These are phyloP conservation scores for Thunnus maccoyii DNA, from an alignment of 2,113 vertebrate species.

Conservation along the genomic window DNA sequence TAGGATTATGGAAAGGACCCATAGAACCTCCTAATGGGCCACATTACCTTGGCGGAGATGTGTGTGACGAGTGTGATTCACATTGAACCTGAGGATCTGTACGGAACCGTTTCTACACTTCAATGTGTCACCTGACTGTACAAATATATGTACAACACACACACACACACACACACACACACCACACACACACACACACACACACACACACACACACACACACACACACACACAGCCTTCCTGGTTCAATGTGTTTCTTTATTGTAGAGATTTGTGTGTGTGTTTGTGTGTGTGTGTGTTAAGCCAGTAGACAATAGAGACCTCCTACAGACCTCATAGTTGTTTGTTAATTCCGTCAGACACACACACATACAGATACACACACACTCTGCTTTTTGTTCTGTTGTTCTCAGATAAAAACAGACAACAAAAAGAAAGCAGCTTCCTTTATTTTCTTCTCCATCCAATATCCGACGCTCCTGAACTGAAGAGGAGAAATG, in stretches of 20 bases:
- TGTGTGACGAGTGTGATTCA: too few relatives aligned
- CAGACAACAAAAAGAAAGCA: background rate
- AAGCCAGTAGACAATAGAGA: background rate
- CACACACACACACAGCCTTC: background rate
- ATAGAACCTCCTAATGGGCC: too few relatives aligned
- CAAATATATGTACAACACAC: too few relatives aligned
- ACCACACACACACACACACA: background rate
- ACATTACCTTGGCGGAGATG: too few relatives aligned
- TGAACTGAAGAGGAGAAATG: background rate
- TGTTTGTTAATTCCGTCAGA: background rate
- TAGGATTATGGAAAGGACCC: too few relatives aligned
- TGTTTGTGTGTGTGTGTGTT: background rate
- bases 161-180: background rate
- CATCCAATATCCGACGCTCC: background rate
- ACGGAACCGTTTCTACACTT: too few relatives aligned
- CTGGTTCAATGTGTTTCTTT: background rate
- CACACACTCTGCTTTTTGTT: constrained; percentile 15
- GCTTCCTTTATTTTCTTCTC: constrained; percentile 13
- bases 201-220: background rate
- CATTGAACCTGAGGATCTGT: too few relatives aligned
- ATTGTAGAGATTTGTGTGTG: background rate
- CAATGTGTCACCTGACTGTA: too few relatives aligned
- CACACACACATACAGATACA: too few relatives aligned
- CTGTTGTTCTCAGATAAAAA: constrained; percentile 14
- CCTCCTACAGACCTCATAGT: background rate